Base-by-base conservation (phyloP, 2,888 invertebrate species). In the Neuroscelio doddi region DNA sequence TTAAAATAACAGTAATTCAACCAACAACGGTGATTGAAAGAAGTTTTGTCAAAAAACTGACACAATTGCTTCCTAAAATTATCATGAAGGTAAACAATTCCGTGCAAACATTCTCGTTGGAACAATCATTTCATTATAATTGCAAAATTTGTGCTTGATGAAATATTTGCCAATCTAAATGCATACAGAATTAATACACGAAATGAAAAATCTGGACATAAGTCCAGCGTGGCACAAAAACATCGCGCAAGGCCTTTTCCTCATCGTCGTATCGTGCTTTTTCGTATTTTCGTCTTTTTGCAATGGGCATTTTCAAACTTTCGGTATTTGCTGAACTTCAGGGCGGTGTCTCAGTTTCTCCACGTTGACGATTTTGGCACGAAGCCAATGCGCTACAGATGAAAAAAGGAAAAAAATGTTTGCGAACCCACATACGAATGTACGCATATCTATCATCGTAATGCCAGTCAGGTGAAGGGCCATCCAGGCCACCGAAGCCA, bases 311-410 rank as follows among this genome's bases (percentile, higher is more conserved):
- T 67, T 59, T 53, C 64, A 51, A 59, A 64, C 59, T 52, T 44
- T 39, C 57, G 52, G 53, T 68, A 57, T 61, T 63, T 63, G 67
- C 59, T 51, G 61, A 64, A 67, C 59, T 63, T 51, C 55, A 53
- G 62, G 68, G 68, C 64, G 53, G 59, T 58, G 27, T 3, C 38
- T 38, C 26, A 12, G 16, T 45, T 39, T 46, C 57, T 36, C 24
- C 24, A 24, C 24, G 41, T 41, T 21, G 26, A 16, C 26, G 24
- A 26, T 24, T n/a, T 7, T 41, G 49, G 38, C 46, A 17, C 29
- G n/a, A 32, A 29, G 30, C 32, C 49, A 51, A 50, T 53, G 36
- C 46, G 46, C 46, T 41, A 17, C 41, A n/a, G 41, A 16, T 36
- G 36, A 39, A 39, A 39, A 17, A 12, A 24, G 26, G 15, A 55